phyloP scores from a whole-genome alignment of 2,888 invertebrate genomes.

The Achlya flavicornis region DNA sequence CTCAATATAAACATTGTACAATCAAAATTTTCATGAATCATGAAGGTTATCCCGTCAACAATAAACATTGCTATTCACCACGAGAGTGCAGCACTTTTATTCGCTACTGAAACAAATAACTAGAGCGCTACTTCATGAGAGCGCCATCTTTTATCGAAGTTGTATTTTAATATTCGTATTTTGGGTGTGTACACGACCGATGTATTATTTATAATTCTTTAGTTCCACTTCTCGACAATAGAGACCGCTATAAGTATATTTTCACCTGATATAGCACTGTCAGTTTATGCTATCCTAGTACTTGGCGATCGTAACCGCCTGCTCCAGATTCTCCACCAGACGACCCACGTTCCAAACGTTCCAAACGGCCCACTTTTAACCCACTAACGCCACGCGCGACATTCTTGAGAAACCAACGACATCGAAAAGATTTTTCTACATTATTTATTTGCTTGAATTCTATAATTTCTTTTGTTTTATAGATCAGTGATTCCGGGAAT shows the following conservation, averaged over 20 bases:
- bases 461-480: not conserved
- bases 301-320: constrained; percentile 81
- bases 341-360: constrained; percentile 78
- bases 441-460: not conserved
- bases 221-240: constrained; percentile 36
- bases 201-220: not conserved
- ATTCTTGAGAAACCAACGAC: not conserved
- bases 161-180: not conserved
- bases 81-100: constrained; percentile 27
- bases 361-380: constrained; percentile 40
- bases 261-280: not conserved
- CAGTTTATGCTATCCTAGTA: constrained; percentile 66
- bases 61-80: constrained; percentile 18
- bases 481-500: not conserved
- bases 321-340: constrained; percentile 82
- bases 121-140: not conserved
- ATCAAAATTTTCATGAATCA: too few relatives aligned
- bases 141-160: not conserved
- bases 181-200: not conserved
- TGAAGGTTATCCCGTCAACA: not conserved
- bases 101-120: not conserved
- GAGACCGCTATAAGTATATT: constrained; percentile 35
- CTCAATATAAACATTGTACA: too few relatives aligned
- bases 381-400: not conserved
- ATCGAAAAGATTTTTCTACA: not conserved